Base-by-base conservation (phyloP, 1,140 invertebrate species). In the Drosophila ercepeae region DNA sequence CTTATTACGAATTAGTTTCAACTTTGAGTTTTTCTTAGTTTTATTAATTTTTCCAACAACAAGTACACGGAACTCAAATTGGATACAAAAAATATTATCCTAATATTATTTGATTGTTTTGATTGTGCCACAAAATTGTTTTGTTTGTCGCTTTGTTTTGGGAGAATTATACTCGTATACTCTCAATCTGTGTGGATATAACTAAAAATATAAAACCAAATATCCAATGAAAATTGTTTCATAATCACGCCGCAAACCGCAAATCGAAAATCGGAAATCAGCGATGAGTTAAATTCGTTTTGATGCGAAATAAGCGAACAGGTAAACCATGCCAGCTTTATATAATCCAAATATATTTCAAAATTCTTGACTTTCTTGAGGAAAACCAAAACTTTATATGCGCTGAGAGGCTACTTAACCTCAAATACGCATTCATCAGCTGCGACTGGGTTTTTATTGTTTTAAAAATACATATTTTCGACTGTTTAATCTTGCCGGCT, bases 401-500 rank as follows among this genome's bases (percentile, higher is more conserved):
- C 4, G 44, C 44, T 58, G 21, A 29, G 14, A 13, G 19, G n/a
- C 27, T 64, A 65, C 63, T 65, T 65, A 67, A 67, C 63, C 63
- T 67, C 67, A 86, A 86, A 86, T 55, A 67, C 57, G 61, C 51
- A 63, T 68, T 42, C 69, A 45, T 45, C 77, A 55, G 63, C 65
- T 68, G 61, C 60, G 60, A 23, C 16, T 21, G 36, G 41, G 45
- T 34, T 50, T 69, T 71, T 81, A 55, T 75, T 76, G 60, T 58
- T 79, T 84, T 79, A 65, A 76, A 86, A 86, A 76, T 39, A 39
- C 14, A 39, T 84, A 81, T 84, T 88, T 74, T 86, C 72, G 51
- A 86, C 81, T 69, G 76, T 84, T 88, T 76, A 76, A 70, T 53
- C 61, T 68, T 65, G 76, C 81, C 81, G 81, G 81, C 76, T 76